A percentile compares a stretch with the other conserved stretches of the same genome.
These are phyloP conservation scores for Esperia sulphurella DNA, from an alignment of 2,888 invertebrate species.

Conservation along the genomic window DNA sequence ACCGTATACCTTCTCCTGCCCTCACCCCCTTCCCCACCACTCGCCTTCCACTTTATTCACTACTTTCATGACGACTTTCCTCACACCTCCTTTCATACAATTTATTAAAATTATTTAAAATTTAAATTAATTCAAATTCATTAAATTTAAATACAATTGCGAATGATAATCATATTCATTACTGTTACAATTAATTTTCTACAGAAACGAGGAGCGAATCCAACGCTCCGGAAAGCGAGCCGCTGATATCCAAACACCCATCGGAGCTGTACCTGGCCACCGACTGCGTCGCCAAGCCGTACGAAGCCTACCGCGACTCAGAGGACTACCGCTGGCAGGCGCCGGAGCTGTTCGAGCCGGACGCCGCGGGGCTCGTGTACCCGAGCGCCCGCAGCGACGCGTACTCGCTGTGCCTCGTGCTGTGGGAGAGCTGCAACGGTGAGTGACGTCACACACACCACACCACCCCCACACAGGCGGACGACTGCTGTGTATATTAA, in stretches of 20 bases:
- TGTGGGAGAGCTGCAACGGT: slow-evolving; percentile 75
- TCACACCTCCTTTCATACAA: too few relatives aligned
- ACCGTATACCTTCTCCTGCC: too few relatives aligned
- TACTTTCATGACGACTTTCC: too few relatives aligned
- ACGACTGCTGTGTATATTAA: too few relatives aligned
- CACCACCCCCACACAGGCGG: too few relatives aligned
- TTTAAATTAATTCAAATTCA: too few relatives aligned
- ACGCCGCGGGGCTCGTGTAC: slow-evolving; percentile 47
- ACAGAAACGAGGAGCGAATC: slow-evolving; percentile 39
- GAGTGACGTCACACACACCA: too few relatives aligned
- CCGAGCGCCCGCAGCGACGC: slow-evolving; percentile 63
- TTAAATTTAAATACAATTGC: too few relatives aligned
- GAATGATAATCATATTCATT: too few relatives aligned
- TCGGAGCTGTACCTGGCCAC: slow-evolving; percentile 49
- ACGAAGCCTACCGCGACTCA: slow-evolving; percentile 36
- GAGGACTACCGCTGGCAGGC: slow-evolving; percentile 64
- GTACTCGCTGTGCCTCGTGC: slow-evolving; percentile 57
- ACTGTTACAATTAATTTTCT: slow-evolving; percentile 15
- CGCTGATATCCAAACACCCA: slow-evolving; percentile 48
- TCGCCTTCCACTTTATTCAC: too few relatives aligned
- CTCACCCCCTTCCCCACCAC: too few relatives aligned
- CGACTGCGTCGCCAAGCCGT: slow-evolving; percentile 43
- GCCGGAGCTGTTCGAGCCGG: slow-evolving; percentile 61
- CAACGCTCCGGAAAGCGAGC: slow-evolving; percentile 44
- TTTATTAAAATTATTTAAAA: too few relatives aligned